Evolutionary conservation across 2,888 invertebrate genomes (phyloP), one percentile per base, ranked within the genome.

Genomic region (Meiosimyza decipiens): DNA sequence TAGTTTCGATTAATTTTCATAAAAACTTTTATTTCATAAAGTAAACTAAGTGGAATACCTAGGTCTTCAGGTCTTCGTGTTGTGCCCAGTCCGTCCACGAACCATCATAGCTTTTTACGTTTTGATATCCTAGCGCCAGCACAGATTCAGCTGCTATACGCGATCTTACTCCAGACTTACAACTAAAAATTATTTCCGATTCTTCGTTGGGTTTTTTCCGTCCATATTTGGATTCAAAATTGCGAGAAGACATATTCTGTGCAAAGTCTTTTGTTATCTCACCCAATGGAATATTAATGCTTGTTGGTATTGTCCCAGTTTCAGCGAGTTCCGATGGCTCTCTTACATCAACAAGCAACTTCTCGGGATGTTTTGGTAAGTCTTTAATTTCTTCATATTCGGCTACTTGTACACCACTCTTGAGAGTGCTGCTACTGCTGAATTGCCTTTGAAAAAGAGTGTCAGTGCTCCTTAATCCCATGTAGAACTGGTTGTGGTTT

Each of bases 271-370:
- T 76, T 15, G 73, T 65, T 6, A 86, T 78, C 15, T 71, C 77
- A 5, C 75, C 89, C 92, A 94, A 88, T 78, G 94, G 94, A 84
- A 94, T 93, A 81, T 94, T 93, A 69, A 94, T 89, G 81, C 93
- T 93, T 71, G 91, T 91, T 52, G 94, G 94, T 74, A 94, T 90
- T 80, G 89, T 88, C 4, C 94, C 94, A 77, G 91, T 90, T 82
- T 93, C 91, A 75, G 89, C 85, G 12, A 94, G 84, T 86, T 94
- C 94, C 13, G 89, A 85, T 49, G 93, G 92, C 82, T 94, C 93
- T 77, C 94, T 90, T 0, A 95, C 94, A 88, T 95, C 94, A 74
- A 95, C 89, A 40, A 94, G 89, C 16, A 92, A 80, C 71, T 90
- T 89, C 65, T 86, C 85, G 9, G 87, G 83, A 15, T 88, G 83